phyloP scores from a whole-genome alignment of 1,140 invertebrate genomes.

The Tetramorium parvispinum region DNA sequence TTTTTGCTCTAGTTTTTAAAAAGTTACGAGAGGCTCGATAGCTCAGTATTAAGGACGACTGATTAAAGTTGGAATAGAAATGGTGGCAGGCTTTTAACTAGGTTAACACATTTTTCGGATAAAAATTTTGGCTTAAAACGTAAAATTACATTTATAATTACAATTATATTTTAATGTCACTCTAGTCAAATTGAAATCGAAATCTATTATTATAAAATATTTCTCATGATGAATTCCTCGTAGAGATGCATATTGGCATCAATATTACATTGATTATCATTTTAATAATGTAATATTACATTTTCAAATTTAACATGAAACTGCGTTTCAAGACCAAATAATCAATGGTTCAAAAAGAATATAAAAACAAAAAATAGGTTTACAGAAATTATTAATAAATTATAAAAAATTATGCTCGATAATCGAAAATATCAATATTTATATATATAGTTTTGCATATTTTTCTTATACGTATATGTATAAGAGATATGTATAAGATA shows the following conservation, averaged over 20 bases:
- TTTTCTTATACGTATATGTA: no score
- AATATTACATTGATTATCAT: no score
- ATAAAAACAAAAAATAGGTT: neutral
- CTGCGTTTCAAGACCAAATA: neutral
- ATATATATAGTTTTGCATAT: neutral
- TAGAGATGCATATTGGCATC: neutral
- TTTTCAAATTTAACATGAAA: neutral
- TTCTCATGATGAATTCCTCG: neutral
- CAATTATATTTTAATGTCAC: neutral
- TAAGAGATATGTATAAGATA: neutral
- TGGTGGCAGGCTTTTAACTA: no score
- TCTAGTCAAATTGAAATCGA: neutral
- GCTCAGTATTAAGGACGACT: no score
- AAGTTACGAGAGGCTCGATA: no score
- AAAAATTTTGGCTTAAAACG: no score
- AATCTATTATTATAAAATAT: neutral
- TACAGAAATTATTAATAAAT: neutral
- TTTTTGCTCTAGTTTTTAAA: no score
- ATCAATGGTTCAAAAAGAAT: neutral
- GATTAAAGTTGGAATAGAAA: no score
- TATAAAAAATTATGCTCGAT: neutral
- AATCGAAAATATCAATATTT: neutral
- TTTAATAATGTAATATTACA: no score
- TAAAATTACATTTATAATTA: no score
- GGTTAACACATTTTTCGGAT: no score